Conservation (phyloP, 2,797 vertebrate genomes). For the Sternotherus odoratus region DNA sequence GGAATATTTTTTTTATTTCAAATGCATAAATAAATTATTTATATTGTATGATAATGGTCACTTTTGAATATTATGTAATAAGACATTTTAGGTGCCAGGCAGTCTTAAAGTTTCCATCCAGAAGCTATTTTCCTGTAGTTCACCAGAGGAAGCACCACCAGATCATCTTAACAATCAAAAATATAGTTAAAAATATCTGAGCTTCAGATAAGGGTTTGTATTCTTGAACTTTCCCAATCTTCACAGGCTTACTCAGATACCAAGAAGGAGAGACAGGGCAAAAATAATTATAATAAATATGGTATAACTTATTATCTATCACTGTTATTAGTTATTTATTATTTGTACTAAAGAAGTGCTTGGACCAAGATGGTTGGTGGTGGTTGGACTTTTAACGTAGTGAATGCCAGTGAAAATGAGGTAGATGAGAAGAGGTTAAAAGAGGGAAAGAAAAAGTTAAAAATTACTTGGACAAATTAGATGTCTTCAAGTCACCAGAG, state of each 20-base stretch:
- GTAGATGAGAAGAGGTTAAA: no score
- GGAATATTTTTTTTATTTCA: background rate
- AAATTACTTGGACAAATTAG: no score
- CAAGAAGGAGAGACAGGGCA: background rate
- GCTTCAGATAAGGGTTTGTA: background rate
- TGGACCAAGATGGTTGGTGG: background rate
- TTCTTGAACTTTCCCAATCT: background rate
- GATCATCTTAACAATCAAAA: background rate
- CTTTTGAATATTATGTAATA: background rate
- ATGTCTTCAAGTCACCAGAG: no score
- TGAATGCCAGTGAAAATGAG: no score
- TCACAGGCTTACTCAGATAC: background rate
- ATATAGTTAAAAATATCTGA: background rate
- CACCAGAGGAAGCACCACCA: background rate
- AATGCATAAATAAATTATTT: background rate
- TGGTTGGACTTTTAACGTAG: no score
- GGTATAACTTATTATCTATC: background rate
- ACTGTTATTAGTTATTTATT: background rate
- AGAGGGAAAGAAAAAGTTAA: no score
- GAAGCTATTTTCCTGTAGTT: background rate
- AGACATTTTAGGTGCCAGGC: background rate
- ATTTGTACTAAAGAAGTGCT: background rate
- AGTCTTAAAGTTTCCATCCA: background rate
- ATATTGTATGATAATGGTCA: background rate
- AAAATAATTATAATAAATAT: background rate